phyloP scores from a whole-genome alignment of 2,113 vertebrate genomes.

The Anthoscopus minutus region DNA sequence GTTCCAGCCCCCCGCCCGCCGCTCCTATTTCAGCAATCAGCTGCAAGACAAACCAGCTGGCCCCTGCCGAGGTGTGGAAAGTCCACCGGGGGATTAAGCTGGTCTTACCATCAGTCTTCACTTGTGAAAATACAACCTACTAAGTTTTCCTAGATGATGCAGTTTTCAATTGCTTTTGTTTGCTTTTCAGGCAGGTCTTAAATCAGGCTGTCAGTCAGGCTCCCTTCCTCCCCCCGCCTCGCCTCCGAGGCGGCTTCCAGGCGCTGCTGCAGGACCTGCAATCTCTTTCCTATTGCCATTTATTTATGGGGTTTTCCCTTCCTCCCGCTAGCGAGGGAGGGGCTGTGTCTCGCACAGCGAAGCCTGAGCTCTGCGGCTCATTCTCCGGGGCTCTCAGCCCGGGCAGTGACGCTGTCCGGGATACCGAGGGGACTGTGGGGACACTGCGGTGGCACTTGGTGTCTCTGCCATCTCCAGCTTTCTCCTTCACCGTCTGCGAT shows the following conservation, averaged over 20 bases:
- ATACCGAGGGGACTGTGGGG: not conserved
- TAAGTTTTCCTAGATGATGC: constrained; percentile 55
- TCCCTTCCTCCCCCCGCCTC: not conserved
- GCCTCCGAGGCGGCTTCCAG: not conserved
- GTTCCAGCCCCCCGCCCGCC: not conserved
- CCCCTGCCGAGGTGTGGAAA: constrained; percentile 42
- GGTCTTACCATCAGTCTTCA: constrained; percentile 57
- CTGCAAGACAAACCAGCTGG: constrained; percentile 62
- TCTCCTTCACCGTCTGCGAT: accelerated
- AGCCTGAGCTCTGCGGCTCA: not conserved
- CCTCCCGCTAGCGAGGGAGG: not conserved
- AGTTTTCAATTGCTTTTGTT: constrained; percentile 59
- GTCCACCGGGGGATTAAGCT: constrained; percentile 48
- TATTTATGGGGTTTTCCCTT: constrained; percentile 4
- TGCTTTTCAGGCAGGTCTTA: constrained; percentile 58
- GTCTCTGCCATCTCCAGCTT: not conserved
- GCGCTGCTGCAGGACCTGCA: not conserved
- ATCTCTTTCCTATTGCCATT: not conserved
- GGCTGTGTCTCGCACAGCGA: accelerated
- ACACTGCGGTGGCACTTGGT: accelerated
- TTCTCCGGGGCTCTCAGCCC: accelerated
- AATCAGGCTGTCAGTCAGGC: constrained; percentile 52
- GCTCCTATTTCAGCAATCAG: constrained; percentile 21
- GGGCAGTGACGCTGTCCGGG: accelerated
- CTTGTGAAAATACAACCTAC: constrained; percentile 67